A percentile compares a stretch with the other conserved stretches of the same genome.
phyloP scores from a whole-genome alignment of 1,140 invertebrate genomes.

The Palaemon carinicauda region DNA sequence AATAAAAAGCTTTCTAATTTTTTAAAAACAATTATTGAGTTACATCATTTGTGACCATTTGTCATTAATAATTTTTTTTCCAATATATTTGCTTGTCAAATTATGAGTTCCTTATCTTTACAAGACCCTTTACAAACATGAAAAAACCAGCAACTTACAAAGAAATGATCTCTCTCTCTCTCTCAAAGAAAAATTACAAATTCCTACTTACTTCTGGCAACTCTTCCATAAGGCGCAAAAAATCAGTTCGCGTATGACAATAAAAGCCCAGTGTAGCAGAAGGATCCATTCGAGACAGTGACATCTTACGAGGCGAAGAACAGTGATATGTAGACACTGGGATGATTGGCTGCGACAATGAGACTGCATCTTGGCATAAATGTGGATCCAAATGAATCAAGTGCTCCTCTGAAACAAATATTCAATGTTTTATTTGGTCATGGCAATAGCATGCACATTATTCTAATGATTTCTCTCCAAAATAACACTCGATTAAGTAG shows the following conservation, averaged over 20 bases:
- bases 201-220: conserved; percentile 29
- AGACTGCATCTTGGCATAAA: conserved; percentile 89
- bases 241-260: conserved; percentile 78
- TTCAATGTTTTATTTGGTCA: neutral
- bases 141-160: too few species aligned
- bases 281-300: conserved; percentile 89
- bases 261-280: conserved; percentile 94
- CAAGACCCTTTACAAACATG: too few species aligned
- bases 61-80: too few species aligned
- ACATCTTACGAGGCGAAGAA: conserved; percentile 84
- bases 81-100: too few species aligned
- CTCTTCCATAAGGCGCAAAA: conserved; percentile 76
- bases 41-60: too few species aligned
- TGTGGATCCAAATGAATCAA: conserved; percentile 92
- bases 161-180: too few species aligned
- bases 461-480: neutral
- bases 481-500: too few species aligned
- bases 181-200: too few species aligned
- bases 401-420: conserved; percentile 75
- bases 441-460: neutral
- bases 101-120: too few species aligned
- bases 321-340: conserved; percentile 84
- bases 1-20: too few species aligned
- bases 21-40: too few species aligned
- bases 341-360: conserved; percentile 78